Percentiles rank a stretch among this genome's conserved stretches.
These are phyloP conservation scores for Heliocidaris erythrogramma DNA, from an alignment of 35 echinoderm and acorn worm species.

Conservation along the genomic window DNA sequence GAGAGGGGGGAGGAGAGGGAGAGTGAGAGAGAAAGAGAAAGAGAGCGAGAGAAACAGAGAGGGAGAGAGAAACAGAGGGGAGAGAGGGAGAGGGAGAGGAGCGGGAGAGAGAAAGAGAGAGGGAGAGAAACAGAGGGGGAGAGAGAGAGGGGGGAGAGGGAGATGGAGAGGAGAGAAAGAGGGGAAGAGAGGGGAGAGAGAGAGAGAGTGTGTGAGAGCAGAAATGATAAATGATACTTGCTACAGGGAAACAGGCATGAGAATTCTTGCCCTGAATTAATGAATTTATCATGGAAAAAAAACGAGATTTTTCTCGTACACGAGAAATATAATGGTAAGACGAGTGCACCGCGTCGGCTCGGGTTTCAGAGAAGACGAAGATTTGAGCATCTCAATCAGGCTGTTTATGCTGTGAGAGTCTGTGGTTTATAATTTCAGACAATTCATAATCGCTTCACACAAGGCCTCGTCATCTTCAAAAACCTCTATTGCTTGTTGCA, in stretches of 20 bases:
- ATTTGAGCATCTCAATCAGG: background rate
- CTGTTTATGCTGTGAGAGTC: background rate
- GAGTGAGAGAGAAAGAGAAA: too few relatives aligned
- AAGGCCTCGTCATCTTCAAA: background rate
- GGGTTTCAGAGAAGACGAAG: background rate
- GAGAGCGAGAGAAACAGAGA: too few relatives aligned
- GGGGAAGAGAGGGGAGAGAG: background rate
- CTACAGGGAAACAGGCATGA: background rate
- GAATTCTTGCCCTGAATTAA: background rate
- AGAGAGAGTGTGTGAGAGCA: background rate
- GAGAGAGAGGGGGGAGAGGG: too few relatives aligned
- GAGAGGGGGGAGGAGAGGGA: too few relatives aligned
- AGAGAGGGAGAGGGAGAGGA: too few relatives aligned
- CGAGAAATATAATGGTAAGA: background rate
- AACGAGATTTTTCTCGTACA: background rate
- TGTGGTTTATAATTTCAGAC: conserved; percentile 25
- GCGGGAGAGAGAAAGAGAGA: background rate
- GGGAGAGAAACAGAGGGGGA: background rate
- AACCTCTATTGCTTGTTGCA: background rate
- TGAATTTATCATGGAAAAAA: background rate
- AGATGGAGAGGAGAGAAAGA: too few relatives aligned
- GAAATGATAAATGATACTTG: background rate
- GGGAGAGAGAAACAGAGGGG: too few relatives aligned
- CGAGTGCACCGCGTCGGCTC: background rate
- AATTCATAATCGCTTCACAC: conserved; percentile 6